Conservation (phyloP, 1,140 invertebrate genomes). For the Drosophila quadrilineata region DNA sequence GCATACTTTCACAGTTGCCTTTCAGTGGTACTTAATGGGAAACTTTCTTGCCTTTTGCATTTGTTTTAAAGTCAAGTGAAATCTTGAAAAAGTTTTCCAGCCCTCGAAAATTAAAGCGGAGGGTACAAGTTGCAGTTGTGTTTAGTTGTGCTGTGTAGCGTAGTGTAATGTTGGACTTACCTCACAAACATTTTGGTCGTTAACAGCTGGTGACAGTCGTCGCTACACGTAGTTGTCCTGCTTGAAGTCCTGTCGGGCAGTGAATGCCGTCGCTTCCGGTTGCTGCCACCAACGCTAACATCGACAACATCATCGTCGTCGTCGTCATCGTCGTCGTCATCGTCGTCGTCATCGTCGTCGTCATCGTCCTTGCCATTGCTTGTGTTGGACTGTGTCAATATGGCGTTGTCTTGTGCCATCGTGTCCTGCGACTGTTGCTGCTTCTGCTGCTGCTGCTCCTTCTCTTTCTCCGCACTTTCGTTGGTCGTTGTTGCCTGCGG, state of each 20-base stretch:
- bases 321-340: too few relatives aligned
- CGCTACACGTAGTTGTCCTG: neutral
- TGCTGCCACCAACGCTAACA: neutral
- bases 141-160: neutral
- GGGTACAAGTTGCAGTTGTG: neutral
- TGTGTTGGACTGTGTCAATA: neutral
- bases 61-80: neutral
- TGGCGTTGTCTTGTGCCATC: neutral
- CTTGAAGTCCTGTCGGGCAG: conserved; percentile 15
- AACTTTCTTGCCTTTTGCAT: neutral
- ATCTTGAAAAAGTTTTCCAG: conserved; percentile 6
- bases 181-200: neutral
- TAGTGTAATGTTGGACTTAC: conserved; percentile 10
- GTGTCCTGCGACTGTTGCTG: neutral
- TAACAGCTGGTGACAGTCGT: neutral
- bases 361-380: conserved; percentile 9
- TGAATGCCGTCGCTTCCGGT: conserved; percentile 26
- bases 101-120: neutral
- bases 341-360: too few relatives aligned
- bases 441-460: neutral
- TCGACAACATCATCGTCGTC: too few relatives aligned
- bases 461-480: neutral
- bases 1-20: too few relatives aligned
- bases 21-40: too few relatives aligned
- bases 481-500: neutral